phyloP scores from a whole-genome alignment of 2,797 vertebrate species.

The Presbytis comata region DNA sequence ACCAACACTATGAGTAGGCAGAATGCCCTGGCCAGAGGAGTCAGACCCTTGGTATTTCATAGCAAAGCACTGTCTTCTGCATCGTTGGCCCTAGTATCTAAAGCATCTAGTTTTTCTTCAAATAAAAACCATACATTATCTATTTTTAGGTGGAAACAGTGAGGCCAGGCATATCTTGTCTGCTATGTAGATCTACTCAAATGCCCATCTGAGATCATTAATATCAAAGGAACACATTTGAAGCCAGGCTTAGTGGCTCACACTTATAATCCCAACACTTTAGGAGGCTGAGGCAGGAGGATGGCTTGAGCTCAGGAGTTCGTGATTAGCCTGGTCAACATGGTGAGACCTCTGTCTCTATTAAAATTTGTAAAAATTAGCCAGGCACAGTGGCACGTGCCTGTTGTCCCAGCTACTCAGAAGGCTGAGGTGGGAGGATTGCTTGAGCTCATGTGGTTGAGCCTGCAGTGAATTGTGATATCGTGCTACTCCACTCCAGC shows the following conservation, averaged over 20 bases:
- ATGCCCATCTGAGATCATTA: background rate
- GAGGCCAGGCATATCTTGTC: background rate
- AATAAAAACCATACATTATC: background rate
- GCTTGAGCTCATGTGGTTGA: too few relatives aligned
- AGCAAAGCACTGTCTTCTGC: background rate
- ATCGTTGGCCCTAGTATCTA: background rate
- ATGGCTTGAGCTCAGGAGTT: too few relatives aligned
- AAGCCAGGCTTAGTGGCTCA: background rate
- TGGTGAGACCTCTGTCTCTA: too few relatives aligned
- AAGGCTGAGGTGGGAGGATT: too few relatives aligned
- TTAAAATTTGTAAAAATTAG: too few relatives aligned
- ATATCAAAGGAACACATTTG: background rate
- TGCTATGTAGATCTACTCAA: background rate
- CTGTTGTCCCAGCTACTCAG: too few relatives aligned
- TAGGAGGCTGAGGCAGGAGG: too few relatives aligned
- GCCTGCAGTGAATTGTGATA: too few relatives aligned
- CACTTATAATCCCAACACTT: too few relatives aligned
- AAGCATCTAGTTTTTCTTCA: background rate
- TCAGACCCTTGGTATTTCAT: background rate
- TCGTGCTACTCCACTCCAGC: too few relatives aligned
- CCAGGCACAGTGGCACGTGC: too few relatives aligned
- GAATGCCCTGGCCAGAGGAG: background rate
- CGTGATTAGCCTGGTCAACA: too few relatives aligned
- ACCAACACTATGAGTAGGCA: background rate
- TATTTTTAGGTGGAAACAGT: background rate